Evolutionary conservation across 2,888 invertebrate species (phyloP).

Genomic region (Parascotia fuliginaria): DNA sequence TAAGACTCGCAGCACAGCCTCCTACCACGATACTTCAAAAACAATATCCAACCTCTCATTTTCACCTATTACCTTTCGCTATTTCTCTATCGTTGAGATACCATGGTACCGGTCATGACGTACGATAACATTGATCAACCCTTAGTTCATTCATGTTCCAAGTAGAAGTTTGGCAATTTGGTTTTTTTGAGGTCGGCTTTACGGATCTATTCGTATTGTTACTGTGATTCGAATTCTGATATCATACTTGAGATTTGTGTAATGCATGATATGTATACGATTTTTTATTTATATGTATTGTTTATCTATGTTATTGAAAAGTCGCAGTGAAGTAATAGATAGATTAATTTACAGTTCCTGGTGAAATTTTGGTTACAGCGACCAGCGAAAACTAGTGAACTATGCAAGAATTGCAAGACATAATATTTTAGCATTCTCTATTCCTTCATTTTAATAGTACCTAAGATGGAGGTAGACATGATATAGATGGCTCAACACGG

Average conservation of each 20-base stretch:
- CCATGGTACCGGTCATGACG: conserved; percentile 74
- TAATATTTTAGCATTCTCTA: too few species aligned
- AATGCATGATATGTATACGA: conserved; percentile 7
- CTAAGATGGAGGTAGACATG: too few species aligned
- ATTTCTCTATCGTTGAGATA: conserved; percentile 17
- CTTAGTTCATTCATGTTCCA: conserved; percentile 77
- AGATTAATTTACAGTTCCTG: too few species aligned
- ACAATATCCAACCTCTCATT: conserved; percentile 23
- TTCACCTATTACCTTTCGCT: conserved; percentile 31
- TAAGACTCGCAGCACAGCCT: conserved; percentile 75
- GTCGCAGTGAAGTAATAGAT: too few species aligned
- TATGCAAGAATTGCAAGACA: too few species aligned
- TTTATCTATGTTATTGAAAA: not conserved
- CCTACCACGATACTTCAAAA: conserved; percentile 63
- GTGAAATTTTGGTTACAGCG: too few species aligned
- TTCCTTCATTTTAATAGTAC: too few species aligned
- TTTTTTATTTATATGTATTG: not conserved
- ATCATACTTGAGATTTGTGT: conserved; percentile 28
- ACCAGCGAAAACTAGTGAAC: too few species aligned
- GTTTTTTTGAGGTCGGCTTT: conserved; percentile 71
- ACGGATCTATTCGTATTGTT: conserved; percentile 68
- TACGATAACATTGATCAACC: conserved; percentile 79
- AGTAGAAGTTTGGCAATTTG: conserved; percentile 75
- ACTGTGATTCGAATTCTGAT: conserved; percentile 34
- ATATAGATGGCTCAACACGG: too few species aligned